phyloP scores from a whole-genome alignment of 1,140 invertebrate species.

The Diuraphis noxia region DNA sequence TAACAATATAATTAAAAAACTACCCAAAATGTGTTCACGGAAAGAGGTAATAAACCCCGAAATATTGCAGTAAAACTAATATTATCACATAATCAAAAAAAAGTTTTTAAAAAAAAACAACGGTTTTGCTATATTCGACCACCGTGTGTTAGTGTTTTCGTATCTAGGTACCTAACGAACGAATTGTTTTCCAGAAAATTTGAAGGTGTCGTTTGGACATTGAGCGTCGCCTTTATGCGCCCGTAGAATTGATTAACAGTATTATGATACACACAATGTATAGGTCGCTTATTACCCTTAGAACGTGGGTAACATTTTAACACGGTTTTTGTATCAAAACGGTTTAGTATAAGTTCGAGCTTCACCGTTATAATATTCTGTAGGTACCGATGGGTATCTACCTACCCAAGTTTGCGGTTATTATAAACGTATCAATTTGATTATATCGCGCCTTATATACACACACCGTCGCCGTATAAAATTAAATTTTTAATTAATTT shows the following conservation, averaged over 20 bases:
- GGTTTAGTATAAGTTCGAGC: background rate
- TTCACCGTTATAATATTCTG: background rate
- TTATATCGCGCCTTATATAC: background rate
- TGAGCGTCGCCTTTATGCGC: background rate
- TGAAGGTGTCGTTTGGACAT: background rate
- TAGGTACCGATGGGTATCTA: background rate
- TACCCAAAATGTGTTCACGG: background rate
- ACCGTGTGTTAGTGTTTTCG: background rate
- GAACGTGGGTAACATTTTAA: background rate
- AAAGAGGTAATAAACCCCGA: background rate
- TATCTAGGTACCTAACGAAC: background rate
- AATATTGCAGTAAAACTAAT: background rate
- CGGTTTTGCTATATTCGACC: background rate
- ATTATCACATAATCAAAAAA: no score
- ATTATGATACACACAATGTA: background rate
- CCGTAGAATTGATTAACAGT: background rate
- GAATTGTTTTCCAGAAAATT: background rate
- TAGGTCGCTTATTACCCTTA: background rate
- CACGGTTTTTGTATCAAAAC: background rate
- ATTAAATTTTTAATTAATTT: constrained; percentile 43
- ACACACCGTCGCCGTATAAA: background rate
- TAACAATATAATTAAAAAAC: background rate
- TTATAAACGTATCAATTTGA: constrained; percentile 14
- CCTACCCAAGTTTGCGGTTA: background rate
- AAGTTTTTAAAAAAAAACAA: background rate